phyloP scores from a whole-genome alignment of 92 coral and sea anemone genomes.

The Pocillopora meandrina region DNA sequence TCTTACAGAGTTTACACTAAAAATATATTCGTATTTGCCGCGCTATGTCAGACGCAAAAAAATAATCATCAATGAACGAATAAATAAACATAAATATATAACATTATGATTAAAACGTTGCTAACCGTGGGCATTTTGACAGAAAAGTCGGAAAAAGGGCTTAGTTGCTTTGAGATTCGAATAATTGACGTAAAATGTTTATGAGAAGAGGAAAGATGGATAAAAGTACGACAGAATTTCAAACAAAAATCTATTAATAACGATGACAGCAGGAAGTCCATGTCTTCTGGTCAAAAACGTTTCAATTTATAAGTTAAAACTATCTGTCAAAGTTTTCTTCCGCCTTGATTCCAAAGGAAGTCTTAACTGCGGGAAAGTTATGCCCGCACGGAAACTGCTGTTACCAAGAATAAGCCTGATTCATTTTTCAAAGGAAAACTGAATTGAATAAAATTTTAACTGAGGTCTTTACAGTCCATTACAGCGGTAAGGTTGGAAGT shows the following conservation, averaged over 20 bases:
- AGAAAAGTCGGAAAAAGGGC: too few species aligned
- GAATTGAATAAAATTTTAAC: neutral
- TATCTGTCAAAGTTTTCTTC: neutral
- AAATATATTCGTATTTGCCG: too few species aligned
- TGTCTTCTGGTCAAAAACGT: neutral
- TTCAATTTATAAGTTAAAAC: neutral
- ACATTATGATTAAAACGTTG: too few species aligned
- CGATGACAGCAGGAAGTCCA: constrained; percentile 17
- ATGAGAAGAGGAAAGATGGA: neutral
- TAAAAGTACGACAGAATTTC: neutral
- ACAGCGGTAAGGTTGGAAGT: neutral
- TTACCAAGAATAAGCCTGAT: neutral
- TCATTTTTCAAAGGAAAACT: neutral
- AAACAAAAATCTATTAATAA: neutral
- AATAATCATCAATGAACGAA: too few species aligned
- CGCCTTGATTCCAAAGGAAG: constrained; percentile 18
- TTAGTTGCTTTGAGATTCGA: too few species aligned
- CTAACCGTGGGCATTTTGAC: too few species aligned
- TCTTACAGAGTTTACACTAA: too few species aligned
- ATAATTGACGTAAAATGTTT: neutral
- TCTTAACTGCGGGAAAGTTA: constrained; percentile 1
- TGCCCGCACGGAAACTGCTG: neutral
- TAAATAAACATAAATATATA: too few species aligned
- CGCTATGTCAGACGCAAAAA: too few species aligned
- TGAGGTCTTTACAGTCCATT: too few species aligned